Evolutionary conservation across 2,113 vertebrate genomes (phyloP), one percentile per base, ranked within the genome.

Genomic region (Bettongia penicillata): DNA sequence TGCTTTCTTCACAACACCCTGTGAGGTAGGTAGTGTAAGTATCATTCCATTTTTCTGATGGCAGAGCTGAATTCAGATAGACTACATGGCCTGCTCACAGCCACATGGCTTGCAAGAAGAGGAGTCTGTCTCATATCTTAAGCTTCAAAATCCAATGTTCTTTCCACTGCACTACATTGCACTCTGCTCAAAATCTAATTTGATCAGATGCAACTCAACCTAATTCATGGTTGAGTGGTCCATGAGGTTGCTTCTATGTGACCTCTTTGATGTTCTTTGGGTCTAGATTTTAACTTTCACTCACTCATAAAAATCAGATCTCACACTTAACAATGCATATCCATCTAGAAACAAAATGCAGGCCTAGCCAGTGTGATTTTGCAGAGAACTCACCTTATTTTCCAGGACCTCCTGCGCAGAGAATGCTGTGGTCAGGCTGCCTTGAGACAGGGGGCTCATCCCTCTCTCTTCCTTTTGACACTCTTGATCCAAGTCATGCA

Each of bases 381-480:
- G 26, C 51, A 52, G 50, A 61, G 52, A 96, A 98, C 99, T 99
- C 98, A 99, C 99, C 99, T 99, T 98, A 47, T 98, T 97, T 93
- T 52, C 97, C 84, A 98, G 96, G 53, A 99, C 97, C 94, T 99
- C 98, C 92, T 97, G 98, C 77, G 98, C 91, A 48, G 98, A 99
- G 95, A 98, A 98, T 50, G 97, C 97, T 10, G 98, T 97, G 37
- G 98, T 98, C 93, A 99, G 97, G 95, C 98, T 98, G 53, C 98
- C 97, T 94, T 98, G 98, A 61, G 98, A 98, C 12, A 98, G 98
- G 91, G 98, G 98, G 95, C 98, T 98, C 94, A 97, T 77, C 51
- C 98, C 94, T 89, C 97, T 97, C 95, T 99, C 98, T 25, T 99
- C 98, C 94, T 98, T 98, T 93, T 98, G 98, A 94, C 95, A 97